phyloP scores from a whole-genome alignment of 2,113 vertebrate species.

The Seriola aureovittata region DNA sequence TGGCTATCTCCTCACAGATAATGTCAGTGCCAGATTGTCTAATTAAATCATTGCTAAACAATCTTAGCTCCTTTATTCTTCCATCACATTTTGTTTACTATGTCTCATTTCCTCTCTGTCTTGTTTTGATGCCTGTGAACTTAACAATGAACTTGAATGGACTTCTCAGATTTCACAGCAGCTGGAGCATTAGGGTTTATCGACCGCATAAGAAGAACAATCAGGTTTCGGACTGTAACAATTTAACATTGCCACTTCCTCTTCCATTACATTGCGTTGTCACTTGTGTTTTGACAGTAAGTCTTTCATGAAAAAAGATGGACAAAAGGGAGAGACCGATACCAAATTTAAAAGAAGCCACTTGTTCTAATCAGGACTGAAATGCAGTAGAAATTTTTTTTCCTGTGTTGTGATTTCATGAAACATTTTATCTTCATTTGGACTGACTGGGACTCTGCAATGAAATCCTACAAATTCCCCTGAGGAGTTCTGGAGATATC shows the following conservation, averaged over 20 bases:
- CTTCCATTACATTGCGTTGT: neutral
- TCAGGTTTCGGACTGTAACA: neutral
- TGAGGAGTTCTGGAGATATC: too few relatives aligned
- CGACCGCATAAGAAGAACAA: neutral
- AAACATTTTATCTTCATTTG: neutral
- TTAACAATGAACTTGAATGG: neutral
- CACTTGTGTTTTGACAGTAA: neutral
- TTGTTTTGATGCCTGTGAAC: neutral
- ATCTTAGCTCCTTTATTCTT: conserved; percentile 1
- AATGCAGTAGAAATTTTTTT: neutral
- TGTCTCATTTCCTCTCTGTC: neutral
- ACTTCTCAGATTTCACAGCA: neutral
- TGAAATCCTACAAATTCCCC: neutral
- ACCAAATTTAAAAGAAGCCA: neutral
- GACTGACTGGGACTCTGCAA: neutral
- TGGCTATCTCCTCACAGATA: conserved; percentile 14
- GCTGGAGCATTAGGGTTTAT: neutral
- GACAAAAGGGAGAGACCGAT: neutral
- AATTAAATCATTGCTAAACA: conserved; percentile 31
- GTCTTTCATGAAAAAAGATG: neutral
- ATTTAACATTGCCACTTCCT: neutral
- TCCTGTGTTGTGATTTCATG: neutral
- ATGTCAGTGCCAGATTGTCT: conserved; percentile 17
- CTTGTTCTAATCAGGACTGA: neutral
- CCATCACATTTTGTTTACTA: neutral